These are phyloP conservation scores for Sminthopsis crassicaudata DNA, from an alignment of 2,113 vertebrate species.

Conservation along the genomic window DNA sequence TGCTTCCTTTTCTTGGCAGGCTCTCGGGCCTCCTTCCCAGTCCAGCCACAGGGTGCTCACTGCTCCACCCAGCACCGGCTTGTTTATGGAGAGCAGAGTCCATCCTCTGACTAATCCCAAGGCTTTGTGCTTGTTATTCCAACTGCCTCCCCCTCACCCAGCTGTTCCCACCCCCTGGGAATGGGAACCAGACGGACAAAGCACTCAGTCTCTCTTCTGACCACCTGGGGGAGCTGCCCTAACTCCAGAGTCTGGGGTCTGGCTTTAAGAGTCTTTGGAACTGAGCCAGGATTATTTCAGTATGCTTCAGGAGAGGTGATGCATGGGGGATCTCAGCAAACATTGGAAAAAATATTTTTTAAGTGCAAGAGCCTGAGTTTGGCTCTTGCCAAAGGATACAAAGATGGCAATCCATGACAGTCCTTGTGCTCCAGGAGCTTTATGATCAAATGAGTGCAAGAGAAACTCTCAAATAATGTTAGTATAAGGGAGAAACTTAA, in stretches of 20 bases:
- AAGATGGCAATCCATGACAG: background rate
- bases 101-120: conserved; percentile 54
- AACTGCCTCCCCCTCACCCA: background rate
- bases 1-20: background rate
- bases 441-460: background rate
- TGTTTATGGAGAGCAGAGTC: conserved; percentile 56
- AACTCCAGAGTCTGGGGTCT: background rate
- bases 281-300: background rate
- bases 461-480: background rate
- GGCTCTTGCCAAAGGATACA: background rate
- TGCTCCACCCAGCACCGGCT: background rate
- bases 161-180: background rate
- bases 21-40: conserved; percentile 26
- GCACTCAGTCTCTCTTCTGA: background rate
- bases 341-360: background rate
- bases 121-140: conserved; percentile 42
- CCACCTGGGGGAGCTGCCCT: conserved; percentile 33
- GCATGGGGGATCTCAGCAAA: background rate
- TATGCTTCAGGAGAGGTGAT: background rate
- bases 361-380: background rate
- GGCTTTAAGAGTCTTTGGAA: background rate
- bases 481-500: background rate
- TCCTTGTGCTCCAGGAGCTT: background rate
- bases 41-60: conserved; percentile 7
- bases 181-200: background rate